Percentiles rank a stretch among this genome's conserved stretches.
Conservation (phyloP, 2,113 vertebrate genomes). For the Sphaerodactylus townsendi region DNA sequence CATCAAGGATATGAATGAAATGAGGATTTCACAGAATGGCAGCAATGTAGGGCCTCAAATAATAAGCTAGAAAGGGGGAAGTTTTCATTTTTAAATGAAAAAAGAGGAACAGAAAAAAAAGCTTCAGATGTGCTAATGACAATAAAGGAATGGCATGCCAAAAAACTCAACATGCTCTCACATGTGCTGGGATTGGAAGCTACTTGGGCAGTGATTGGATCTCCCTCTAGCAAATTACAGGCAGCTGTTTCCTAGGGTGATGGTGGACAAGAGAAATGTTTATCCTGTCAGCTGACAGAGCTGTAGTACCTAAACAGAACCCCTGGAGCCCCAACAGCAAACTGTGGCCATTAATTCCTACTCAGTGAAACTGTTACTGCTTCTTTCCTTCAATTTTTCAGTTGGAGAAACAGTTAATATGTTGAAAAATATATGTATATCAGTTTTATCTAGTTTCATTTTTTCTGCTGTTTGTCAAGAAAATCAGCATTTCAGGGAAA, state of each 20-base stretch:
- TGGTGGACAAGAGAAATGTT: constrained; percentile 52
- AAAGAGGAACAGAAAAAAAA: neutral
- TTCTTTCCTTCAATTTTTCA: constrained; percentile 25
- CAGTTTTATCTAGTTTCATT: constrained; percentile 20
- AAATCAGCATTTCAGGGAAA: neutral
- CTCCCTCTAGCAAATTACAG: constrained; percentile 11
- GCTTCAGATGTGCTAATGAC: neutral
- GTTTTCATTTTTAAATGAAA: neutral
- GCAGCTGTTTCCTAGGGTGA: constrained; percentile 37
- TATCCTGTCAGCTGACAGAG: constrained; percentile 9
- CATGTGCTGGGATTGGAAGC: neutral
- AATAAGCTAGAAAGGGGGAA: neutral
- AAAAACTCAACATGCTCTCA: constrained; percentile 40
- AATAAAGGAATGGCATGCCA: neutral
- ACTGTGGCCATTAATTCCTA: constrained; percentile 18
- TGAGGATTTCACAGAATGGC: neutral
- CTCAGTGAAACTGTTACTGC: neutral
- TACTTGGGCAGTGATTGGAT: constrained; percentile 1
- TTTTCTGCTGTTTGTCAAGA: constrained; percentile 37
- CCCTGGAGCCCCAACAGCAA: constrained; percentile 30
- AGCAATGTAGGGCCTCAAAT: neutral
- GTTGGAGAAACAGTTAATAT: neutral
- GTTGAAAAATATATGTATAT: constrained; percentile 42
- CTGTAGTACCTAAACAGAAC: constrained; percentile 6
- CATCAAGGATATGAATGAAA: neutral